Base-by-base conservation (phyloP, 2,113 vertebrate genomes). In the Aythya baeri region DNA sequence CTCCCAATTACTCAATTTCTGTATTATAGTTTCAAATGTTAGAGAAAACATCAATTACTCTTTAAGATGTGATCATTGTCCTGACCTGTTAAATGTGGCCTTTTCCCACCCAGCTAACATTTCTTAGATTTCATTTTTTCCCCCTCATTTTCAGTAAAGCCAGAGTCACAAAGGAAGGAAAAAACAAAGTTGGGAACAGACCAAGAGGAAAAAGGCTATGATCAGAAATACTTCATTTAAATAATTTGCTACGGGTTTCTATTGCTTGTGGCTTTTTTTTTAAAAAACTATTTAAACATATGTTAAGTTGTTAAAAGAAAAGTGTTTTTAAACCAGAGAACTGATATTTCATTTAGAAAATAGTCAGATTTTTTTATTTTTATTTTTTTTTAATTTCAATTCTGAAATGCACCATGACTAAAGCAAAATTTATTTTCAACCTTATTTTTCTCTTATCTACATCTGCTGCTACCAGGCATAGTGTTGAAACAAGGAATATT, bases 401-500 rank as follows among this genome's bases (percentile, higher is more conserved):
- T 44, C 57, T 74, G 15, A 70, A 72, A 89, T 41, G 8, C 26
- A 58, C 25, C 41, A 5, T 59, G 93, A 75, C 9, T 14, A 34
- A 94, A 34, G 66, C 16, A 84, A 86, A 77, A 93, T 72, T 46
- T 84, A 31, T 88, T 92, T 92, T 91, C 80, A 93, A 41, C 38
- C 38, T 88, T 26, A 72, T 86, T 93, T 94, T 29, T 87, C 38
- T 36, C 81, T 95, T 94, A 91, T 84, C 80, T 90, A 21, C 52
- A 72, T 75, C 77, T 94, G 71, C 66, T 78, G 86, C 89, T 84
- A 58, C 54, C 21, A 89, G 89, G 58, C 58, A 49, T 84, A 89
- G 81, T 91, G 38, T 89, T 84, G 68, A 76, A 76, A 86, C 88
- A 68, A 75, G 34, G 52, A 93, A 72, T 93, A 92, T 94, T 94